Base-by-base conservation (phyloP, 1,140 invertebrate species). In the Bicyclus anynana region DNA sequence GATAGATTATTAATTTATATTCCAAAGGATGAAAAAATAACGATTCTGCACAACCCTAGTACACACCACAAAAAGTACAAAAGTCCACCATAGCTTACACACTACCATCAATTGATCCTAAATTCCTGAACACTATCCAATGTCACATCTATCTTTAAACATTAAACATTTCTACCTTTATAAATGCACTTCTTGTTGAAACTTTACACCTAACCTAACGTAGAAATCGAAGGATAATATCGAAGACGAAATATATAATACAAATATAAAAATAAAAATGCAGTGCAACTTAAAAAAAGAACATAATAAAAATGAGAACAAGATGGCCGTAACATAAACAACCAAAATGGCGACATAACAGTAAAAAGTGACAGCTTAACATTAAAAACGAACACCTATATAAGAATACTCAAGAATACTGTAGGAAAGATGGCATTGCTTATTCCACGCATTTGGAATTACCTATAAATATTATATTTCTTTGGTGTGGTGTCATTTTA, bases 131-230 rank as follows among this genome's bases (percentile, higher is more conserved):
- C 75, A 84, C 82, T 83, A 83, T 80, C 60, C 75, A 73, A 81
- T 72, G 58, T 72, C 72, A 69, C 65, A 44, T 74, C 69, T 78
- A 83, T 75, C 48, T 72, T 78, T 81, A 80, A 81, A 78, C 79
- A 86, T 83, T 83, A 77, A 73, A 74, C 68, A 76, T 79, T 71
- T 81, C 78, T 84, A 84, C 84, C 52, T 78, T 84, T 84, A 86
- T 87, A 87, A 87, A 87, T 87, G 84, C 84, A 87, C 82, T 87
- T 87, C 70, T 78, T 81, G 68, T 81, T 84, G 75, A 67, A 73
- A 69, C 60, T 70, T 74, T 77, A 80, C 67, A 65, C 65, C 76
- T 82, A 83, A 29, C 37, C 64, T 80, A 83, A 73, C 65, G 67
- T 67, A 67, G 65, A 72, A 67, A 69, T 65, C 27, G 49, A 65